Evolutionary conservation across 2,113 vertebrate species (phyloP).

Genomic region (Oxyruncus cristatus): DNA sequence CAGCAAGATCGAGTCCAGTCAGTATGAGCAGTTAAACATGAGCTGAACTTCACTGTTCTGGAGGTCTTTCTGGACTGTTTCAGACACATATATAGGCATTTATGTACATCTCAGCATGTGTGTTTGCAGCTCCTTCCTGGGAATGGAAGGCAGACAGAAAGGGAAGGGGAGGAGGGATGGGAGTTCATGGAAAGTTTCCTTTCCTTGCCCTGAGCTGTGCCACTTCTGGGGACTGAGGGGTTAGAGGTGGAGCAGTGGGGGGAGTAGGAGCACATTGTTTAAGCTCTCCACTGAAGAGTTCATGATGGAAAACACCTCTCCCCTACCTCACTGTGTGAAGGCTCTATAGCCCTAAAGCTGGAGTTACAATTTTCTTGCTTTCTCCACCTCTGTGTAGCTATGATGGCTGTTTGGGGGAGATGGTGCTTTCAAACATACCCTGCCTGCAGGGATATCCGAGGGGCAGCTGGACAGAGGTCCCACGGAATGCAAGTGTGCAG

Average conservation of each 20-base stretch:
- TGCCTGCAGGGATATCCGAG: accelerated
- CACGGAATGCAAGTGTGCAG: neutral
- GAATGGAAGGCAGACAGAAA: neutral
- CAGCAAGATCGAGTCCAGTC: neutral
- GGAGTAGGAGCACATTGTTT: neutral
- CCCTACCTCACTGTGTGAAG: neutral
- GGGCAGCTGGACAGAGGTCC: neutral
- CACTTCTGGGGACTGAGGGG: neutral
- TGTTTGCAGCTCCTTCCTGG: neutral
- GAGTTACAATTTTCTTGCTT: neutral
- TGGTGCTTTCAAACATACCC: accelerated
- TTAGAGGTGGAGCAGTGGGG: neutral
- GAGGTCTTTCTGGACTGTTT: neutral
- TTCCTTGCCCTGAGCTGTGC: neutral
- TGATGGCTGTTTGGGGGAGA: neutral
- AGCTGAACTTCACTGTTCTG: neutral
- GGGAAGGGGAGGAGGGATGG: neutral
- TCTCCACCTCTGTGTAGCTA: neutral
- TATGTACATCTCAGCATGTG: neutral
- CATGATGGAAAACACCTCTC: neutral
- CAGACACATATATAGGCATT: neutral
- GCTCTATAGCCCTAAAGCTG: neutral
- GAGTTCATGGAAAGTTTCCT: neutral
- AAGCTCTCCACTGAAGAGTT: neutral
- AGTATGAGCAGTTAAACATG: neutral